Base-by-base conservation (phyloP, 2,113 vertebrate genomes). In the Poeciliopsis retropinna region DNA sequence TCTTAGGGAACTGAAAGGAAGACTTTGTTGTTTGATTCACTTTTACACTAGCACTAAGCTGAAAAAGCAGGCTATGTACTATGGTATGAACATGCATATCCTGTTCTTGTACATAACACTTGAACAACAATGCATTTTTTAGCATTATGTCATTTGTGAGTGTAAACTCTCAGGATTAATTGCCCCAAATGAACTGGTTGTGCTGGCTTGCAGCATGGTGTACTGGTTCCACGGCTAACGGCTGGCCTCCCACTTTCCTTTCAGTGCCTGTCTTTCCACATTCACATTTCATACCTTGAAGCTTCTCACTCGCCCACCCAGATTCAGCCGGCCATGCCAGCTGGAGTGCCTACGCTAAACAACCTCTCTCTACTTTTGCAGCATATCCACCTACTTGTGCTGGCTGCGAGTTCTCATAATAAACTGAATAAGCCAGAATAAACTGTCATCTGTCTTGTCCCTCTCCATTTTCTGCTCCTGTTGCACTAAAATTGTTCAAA, bases 271-370 rank as follows among this genome's bases (percentile, higher is more conserved):
- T 73, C 44, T 54, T 39, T 75, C 82, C 41, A 67, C 39, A 44
- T 77, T 31, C 39, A 8, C 70, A 47, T 73, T 65, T 57, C 47
- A 66, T 75, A 51, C 78, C 80, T 51, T 22, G 29, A 31, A 32
- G 60, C 73, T 81, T 78, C 71, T 66, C 4, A 57, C 72, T 73
- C 7, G 75, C 85, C 81, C 77, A 77, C 81, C 79, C 73, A 82
- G 60, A 67, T 69, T 80, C 22, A 32, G 37, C 44, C 8, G 37
- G 22, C 63, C 64, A 6, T 62, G 73, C 87, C 85, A 87, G 76
- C 67, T 91, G 91, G 86, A 84, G 19, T 29, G 34, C 41, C 71
- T 76, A 81, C 47, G 66, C 85, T 28, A 0, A 54, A 68, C 72
- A 79, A 84, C 82, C 88, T 85, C 41, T 81, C 19, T 54, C 22